Evolutionary conservation across 2,888 invertebrate species (phyloP).

Genomic region (Sussaba pulchella): DNA sequence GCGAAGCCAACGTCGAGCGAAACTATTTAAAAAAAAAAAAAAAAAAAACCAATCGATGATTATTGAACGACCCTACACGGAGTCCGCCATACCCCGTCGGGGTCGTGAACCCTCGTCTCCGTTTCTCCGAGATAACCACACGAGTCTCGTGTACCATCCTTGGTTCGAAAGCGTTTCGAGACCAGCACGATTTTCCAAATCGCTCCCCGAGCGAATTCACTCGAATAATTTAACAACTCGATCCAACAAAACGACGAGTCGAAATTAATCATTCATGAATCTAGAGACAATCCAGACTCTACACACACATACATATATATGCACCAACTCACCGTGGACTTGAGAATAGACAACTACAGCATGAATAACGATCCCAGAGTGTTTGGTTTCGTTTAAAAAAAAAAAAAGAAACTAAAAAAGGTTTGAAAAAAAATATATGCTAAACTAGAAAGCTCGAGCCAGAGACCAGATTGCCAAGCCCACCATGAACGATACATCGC

Average conservation of each 20-base stretch:
- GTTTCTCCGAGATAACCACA: constrained; percentile 4
- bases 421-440: neutral
- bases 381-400: neutral
- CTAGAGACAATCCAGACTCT: constrained; percentile 32
- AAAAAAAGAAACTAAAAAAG: neutral
- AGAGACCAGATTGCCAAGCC: constrained; percentile 24
- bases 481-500: constrained; percentile 29
- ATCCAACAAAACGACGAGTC: constrained; percentile 21
- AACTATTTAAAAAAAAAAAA: too few species aligned
- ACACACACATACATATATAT: neutral
- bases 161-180: too few species aligned
- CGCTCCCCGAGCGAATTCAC: constrained; percentile 26
- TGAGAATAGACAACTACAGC: neutral
- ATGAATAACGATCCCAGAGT: constrained; percentile 5
- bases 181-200: too few species aligned
- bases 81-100: neutral
- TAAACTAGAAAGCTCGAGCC: constrained; percentile 20
- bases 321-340: too few species aligned
- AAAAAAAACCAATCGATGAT: neutral
- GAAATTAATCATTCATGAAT: constrained; percentile 51
- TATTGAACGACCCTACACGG: neutral
- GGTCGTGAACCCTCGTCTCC: constrained; percentile 38
- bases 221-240: constrained; percentile 50
- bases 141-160: neutral
- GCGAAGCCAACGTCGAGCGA: too few species aligned